Base-by-base conservation (phyloP, 2,113 vertebrate genomes). In the Cygnus buccinator region DNA sequence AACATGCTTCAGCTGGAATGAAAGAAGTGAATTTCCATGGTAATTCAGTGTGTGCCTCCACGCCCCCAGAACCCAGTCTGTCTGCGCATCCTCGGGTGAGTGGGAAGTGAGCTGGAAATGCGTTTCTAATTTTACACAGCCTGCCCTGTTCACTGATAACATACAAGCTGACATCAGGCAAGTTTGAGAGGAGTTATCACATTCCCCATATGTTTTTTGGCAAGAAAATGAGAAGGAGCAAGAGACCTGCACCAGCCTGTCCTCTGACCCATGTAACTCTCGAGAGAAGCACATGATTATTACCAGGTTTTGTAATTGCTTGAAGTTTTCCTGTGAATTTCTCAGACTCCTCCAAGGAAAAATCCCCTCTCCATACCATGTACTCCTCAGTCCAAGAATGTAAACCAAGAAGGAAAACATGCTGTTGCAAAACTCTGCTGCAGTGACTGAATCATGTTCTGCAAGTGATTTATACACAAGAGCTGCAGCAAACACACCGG, bases 151-250 rank as follows among this genome's bases (percentile, higher is more conserved):
- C 84, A 59, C 44, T 3, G 11, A 26, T 50, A 87, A 48, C 70
- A 76, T 3, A 54, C 25, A 48, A 75, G 33, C 57, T 3, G 6
- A 76, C 52, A 71, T 0, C 20, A 62, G 59, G 25, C 66, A 67
- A 79, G 52, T 54, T 6, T 2, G 7, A 89, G 50, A 88, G 58
- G 63, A 74, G 59, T 78, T 84, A 88, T 55, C 74, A 11, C 35
- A 52, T 59, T 87, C 90, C 87, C 94, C 89, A 11, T 76, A 41
- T 39, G 79, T 58, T 94, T 92, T 93, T 75, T 74, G 76, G 79
- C 25, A 93, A 91, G 76, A 75, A 95, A 96, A 79, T 57, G 94
- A 94, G 92, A 96, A 97, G 28, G 26, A 7, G 33, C 62, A 74
- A 93, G 75, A 83, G 39, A 84, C 18, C 11, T 63, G 29, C 23